Conservation (phyloP, 2,113 vertebrate genomes). For the Tachysurus fulvidraco region DNA sequence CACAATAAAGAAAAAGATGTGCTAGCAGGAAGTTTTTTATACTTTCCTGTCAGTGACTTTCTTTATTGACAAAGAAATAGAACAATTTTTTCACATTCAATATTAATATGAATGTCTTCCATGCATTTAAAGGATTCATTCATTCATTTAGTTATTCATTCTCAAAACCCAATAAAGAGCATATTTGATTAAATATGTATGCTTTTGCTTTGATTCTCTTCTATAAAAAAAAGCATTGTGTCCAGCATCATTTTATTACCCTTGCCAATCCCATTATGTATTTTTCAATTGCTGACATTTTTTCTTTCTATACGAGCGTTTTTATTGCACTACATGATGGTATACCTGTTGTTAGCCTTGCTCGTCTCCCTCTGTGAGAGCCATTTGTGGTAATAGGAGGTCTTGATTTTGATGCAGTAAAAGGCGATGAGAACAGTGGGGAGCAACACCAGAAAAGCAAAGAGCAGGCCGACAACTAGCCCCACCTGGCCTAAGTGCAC, state of each 20-base stretch:
- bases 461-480: slow-evolving; percentile 72
- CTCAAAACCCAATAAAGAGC: background rate
- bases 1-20: background rate
- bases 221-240: background rate
- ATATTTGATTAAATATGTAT: background rate
- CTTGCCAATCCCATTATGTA: background rate
- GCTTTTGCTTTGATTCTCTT: too few species aligned
- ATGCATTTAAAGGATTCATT: background rate
- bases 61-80: background rate
- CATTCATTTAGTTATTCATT: background rate
- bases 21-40: background rate
- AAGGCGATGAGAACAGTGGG: slow-evolving; percentile 73
- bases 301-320: background rate
- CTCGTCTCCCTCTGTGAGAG: slow-evolving; percentile 71
- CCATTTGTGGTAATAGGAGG: slow-evolving; percentile 73
- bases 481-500: slow-evolving; percentile 70
- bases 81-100: background rate
- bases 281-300: background rate
- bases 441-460: slow-evolving; percentile 82
- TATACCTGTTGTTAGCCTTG: slow-evolving; percentile 69
- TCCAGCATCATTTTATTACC: background rate
- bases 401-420: slow-evolving; percentile 78
- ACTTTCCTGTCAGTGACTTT: background rate
- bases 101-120: background rate
- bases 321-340: background rate